A percentile compares a stretch with the other conserved stretches of the same genome.
Conservation (phyloP, 1,140 invertebrate genomes). For the Drosophila melanica region DNA sequence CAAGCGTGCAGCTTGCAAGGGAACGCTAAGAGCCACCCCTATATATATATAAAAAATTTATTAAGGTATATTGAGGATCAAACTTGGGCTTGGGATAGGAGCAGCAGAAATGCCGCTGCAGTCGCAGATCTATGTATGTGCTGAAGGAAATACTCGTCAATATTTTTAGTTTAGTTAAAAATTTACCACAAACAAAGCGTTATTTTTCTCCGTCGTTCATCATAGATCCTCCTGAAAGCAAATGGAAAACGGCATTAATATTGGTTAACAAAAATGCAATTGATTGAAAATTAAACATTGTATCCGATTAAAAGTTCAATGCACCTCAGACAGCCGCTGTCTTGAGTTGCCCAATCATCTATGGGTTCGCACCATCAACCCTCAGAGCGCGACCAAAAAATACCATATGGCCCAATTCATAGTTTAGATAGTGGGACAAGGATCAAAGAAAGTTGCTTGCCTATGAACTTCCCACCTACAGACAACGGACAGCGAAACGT, state of each 20-base stretch:
- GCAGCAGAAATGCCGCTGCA: slow-evolving; percentile 46
- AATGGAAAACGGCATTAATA: slow-evolving; percentile 14
- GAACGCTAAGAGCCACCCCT: slow-evolving; percentile 51
- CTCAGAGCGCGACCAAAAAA: slow-evolving; percentile 30
- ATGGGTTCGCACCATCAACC: slow-evolving; percentile 56
- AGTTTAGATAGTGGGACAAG: slow-evolving; percentile 34
- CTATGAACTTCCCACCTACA: slow-evolving; percentile 61
- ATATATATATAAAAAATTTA: slow-evolving; percentile 12
- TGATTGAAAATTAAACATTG: neutral
- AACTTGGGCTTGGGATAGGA: slow-evolving; percentile 34
- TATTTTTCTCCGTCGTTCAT: slow-evolving; percentile 83
- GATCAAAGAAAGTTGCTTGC: slow-evolving; percentile 65
- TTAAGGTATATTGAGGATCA: slow-evolving; percentile 3
- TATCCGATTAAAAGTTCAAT: slow-evolving; percentile 67
- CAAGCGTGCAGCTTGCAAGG: slow-evolving; percentile 67
- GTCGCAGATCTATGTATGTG: slow-evolving; percentile 29
- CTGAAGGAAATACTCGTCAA: slow-evolving; percentile 3
- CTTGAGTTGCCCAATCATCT: slow-evolving; percentile 29
- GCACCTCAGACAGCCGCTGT: slow-evolving; percentile 38
- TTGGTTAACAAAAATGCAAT: neutral
- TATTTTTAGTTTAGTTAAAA: slow-evolving; percentile 22
- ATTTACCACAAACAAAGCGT: slow-evolving; percentile 84
- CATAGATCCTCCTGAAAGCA: slow-evolving; percentile 80
- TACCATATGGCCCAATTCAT: slow-evolving; percentile 62
- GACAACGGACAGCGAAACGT: slow-evolving; percentile 2